Evolutionary conservation across 2,797 vertebrate genomes (phyloP).

Genomic region (Hephaestus fuliginosus): DNA sequence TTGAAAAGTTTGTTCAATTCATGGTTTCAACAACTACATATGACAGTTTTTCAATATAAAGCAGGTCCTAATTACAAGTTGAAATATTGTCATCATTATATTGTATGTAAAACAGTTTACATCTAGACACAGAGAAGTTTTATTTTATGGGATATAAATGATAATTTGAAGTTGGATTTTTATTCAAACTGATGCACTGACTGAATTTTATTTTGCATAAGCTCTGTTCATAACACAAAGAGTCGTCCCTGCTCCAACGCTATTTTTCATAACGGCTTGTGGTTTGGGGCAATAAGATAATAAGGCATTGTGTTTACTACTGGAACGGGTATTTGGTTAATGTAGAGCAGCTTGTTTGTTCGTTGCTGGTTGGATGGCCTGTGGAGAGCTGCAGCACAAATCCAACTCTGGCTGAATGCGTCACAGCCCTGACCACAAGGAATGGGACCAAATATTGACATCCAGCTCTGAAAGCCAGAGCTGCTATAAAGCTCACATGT

Average conservation of each 20-base stretch:
- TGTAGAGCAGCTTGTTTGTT: constrained; percentile 64
- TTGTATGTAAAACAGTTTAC: not conserved
- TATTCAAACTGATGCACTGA: not conserved
- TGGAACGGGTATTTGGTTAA: constrained; percentile 45
- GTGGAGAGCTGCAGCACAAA: constrained; percentile 45
- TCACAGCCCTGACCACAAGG: constrained; percentile 67
- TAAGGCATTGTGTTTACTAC: constrained; percentile 53
- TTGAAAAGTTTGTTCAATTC: not conserved
- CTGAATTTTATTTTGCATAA: constrained; percentile 13
- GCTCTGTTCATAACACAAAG: constrained; percentile 25
- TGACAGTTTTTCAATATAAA: not conserved
- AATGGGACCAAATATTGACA: constrained; percentile 75
- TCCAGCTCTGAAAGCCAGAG: constrained; percentile 56
- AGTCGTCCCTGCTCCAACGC: not conserved
- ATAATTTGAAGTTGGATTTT: not conserved
- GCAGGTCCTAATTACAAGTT: not conserved
- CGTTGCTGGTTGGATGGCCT: constrained; percentile 34
- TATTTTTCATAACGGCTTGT: constrained; percentile 44
- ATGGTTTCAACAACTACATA: not conserved
- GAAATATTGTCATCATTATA: not conserved
- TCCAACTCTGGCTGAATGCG: constrained; percentile 60
- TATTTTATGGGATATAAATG: not conserved
- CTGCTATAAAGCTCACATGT: constrained; percentile 58
- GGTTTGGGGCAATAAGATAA: constrained; percentile 50
- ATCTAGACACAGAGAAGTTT: not conserved